Base-by-base conservation (phyloP, 2,888 invertebrate species). In the Idaea dimidiata region DNA sequence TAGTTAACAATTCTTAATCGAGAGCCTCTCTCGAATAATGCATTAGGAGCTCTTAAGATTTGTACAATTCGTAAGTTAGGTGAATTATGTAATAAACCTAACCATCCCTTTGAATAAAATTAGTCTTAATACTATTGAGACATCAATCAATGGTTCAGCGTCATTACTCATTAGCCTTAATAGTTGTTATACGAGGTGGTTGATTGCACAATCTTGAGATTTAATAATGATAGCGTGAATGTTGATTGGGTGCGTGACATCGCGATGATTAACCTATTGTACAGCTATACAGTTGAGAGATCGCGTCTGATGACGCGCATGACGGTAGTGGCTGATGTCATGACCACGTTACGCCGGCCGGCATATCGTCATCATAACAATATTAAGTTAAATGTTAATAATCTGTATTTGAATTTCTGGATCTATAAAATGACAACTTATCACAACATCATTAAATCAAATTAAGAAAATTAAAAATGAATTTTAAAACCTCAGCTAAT, bases 291-390 rank as follows among this genome's bases (percentile, higher is more conserved):
- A 74, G 80, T 77, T 74, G 72, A 43, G 78, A 82, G 82, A 84
- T 78, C 75, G 79, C 78, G 78, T 80, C 74, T 77, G 71, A 83
- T 90, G 90, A 91, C 89, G 91, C 79, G 79, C 62, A 66, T 87
- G 88, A 91, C 90, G 89, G 63, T 73, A 71, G 65, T 79, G 82
- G 82, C 75, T 90, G 89, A 91, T 89, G 90, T 91, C 91, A 91
- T 86, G 80, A 77, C 79, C 82, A 73, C 78, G 43, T 43, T 43
- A 14, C 43, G 80, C 80, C 77, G 81, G 77, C 76, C 77, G 72
- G 73, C 73, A 57, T 70, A 72, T 72, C 85, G 83, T 85, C 85
- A 85, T 77, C 79, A 69, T 69, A 70, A 70, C 72, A 72, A 72
- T 66, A 71, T 69, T 63, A 66, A 43, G 14, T 14, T 8, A 43